Evolutionary conservation across 2,113 vertebrate species (phyloP).

Genomic region (Octodon degus): DNA sequence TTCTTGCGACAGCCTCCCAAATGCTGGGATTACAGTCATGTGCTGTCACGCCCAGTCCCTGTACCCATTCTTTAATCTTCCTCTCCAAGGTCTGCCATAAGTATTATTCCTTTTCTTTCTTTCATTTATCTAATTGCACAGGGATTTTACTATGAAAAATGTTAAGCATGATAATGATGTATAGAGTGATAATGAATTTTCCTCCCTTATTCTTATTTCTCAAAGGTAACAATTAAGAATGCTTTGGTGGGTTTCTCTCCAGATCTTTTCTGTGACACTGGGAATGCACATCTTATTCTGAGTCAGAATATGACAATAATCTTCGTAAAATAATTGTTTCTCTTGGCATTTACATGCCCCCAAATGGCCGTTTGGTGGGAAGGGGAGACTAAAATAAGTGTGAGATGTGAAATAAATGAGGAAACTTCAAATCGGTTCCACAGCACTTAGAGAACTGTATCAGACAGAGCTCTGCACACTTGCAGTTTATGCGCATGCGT

Average conservation of each 20-base stretch:
- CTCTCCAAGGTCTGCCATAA: neutral
- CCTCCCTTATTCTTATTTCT: neutral
- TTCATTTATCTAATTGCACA: neutral
- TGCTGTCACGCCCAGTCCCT: neutral
- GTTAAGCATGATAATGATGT: neutral
- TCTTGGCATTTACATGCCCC: constrained; percentile 43
- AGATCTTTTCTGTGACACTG: neutral
- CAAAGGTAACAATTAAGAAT: constrained; percentile 29
- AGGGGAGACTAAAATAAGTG: constrained; percentile 15
- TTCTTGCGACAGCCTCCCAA: neutral
- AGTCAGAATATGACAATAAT: constrained; percentile 47
- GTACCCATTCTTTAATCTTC: neutral
- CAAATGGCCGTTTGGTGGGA: neutral
- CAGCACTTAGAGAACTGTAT: neutral
- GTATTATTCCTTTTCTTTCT: neutral
- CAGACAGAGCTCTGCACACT: neutral
- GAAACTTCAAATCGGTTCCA: constrained; percentile 15
- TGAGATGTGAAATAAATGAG: constrained; percentile 37
- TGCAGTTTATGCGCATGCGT: neutral
- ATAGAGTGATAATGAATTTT: neutral
- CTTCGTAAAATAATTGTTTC: constrained; percentile 51
- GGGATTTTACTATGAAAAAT: constrained; percentile 16
- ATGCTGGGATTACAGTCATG: neutral
- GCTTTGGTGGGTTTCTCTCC: neutral
- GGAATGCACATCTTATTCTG: constrained; percentile 42